Percentiles rank a stretch among this genome's conserved stretches.
phyloP scores from a whole-genome alignment of 1,140 invertebrate species.

The Drosophila virilis region DNA sequence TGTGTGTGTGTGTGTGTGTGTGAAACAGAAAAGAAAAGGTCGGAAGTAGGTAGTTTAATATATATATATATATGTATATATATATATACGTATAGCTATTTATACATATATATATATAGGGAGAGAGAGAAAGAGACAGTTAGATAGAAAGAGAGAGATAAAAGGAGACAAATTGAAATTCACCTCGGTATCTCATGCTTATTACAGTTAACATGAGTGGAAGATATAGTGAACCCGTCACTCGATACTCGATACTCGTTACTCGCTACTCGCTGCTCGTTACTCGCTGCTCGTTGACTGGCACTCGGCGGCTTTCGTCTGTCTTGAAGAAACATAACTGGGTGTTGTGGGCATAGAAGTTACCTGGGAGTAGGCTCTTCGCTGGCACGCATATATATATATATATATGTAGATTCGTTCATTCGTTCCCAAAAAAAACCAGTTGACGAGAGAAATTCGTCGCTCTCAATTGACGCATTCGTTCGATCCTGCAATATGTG shows the following conservation, averaged over 20 bases:
- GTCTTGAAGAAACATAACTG: constrained; percentile 79
- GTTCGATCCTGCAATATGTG: constrained; percentile 32
- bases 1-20: constrained; percentile 11
- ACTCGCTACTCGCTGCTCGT: constrained; percentile 8
- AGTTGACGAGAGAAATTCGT: neutral
- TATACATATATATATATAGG: constrained; percentile 17
- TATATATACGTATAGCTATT: constrained; percentile 21
- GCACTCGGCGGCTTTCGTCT: constrained; percentile 44
- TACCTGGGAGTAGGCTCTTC: constrained; percentile 65
- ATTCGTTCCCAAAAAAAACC: no score
- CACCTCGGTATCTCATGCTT: constrained; percentile 70
- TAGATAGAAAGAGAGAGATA: constrained; percentile 10
- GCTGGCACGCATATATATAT: neutral
- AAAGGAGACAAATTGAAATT: constrained; percentile 69
- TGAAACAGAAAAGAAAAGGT: constrained; percentile 36
- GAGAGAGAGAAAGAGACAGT: constrained; percentile 47
- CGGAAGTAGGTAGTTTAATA: constrained; percentile 8
- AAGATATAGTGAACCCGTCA: constrained; percentile 31
- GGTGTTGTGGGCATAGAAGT: constrained; percentile 72
- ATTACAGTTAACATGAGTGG: constrained; percentile 58
- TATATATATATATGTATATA: constrained; percentile 6
- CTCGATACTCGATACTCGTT: constrained; percentile 24
- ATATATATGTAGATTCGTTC: no score
- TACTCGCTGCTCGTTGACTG: constrained; percentile 35
- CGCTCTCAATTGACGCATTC: neutral